Evolutionary conservation across 2,888 invertebrate species (phyloP).

Genomic region (Lagria hirta): DNA sequence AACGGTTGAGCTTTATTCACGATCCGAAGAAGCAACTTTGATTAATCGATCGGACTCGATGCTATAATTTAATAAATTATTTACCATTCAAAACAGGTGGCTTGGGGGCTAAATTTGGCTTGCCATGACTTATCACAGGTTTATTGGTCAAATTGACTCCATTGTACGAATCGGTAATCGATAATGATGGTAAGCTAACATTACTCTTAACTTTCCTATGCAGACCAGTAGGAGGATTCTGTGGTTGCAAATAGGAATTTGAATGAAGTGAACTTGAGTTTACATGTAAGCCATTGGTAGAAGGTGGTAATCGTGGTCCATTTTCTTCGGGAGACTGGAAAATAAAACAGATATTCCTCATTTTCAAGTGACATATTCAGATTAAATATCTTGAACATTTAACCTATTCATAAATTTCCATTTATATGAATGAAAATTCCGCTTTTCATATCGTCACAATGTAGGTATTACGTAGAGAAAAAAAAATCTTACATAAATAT

Average conservation of each 20-base stretch:
- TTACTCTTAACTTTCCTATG: slow-evolving; percentile 53
- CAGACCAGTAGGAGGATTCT: slow-evolving; percentile 47
- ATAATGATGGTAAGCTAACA: slow-evolving; percentile 45
- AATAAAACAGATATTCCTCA: slow-evolving; percentile 2
- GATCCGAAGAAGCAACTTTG: no score
- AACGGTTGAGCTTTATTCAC: no score
- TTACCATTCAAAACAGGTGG: slow-evolving; percentile 64
- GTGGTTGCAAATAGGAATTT: slow-evolving; percentile 33
- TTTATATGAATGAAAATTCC: no score
- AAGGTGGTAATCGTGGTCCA: slow-evolving; percentile 9
- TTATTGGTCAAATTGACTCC: slow-evolving; percentile 39
- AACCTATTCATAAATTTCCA: no score
- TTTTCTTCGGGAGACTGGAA: slow-evolving; percentile 19
- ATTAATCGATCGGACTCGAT: no score
- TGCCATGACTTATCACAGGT: slow-evolving; percentile 66
- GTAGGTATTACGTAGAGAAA: no score
- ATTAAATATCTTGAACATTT: no score
- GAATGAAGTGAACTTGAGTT: slow-evolving; percentile 19
- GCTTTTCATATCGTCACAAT: no score
- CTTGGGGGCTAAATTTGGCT: slow-evolving; percentile 82
- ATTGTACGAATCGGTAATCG: slow-evolving; percentile 36
- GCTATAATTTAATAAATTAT: no score
- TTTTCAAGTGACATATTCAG: no score
- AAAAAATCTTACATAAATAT: no score
- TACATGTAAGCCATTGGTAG: slow-evolving; percentile 16